phyloP scores from a whole-genome alignment of 1,140 invertebrate species.

The Pseudomyrmex pallidus region DNA sequence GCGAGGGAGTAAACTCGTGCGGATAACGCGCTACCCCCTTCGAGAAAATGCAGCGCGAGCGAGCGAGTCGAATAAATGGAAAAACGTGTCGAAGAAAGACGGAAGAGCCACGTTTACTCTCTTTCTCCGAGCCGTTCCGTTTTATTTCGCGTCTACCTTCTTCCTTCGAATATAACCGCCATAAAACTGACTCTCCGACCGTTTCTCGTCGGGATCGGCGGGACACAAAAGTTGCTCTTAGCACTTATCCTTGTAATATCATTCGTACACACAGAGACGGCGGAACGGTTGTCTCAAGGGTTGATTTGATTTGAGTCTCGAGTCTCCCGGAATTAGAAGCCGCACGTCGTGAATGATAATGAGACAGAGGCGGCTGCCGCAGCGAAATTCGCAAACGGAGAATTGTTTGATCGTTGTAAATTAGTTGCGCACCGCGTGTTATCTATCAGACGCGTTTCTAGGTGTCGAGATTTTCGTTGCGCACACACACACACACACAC shows the following conservation, averaged over 20 bases:
- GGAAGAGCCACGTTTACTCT: constrained; percentile 60
- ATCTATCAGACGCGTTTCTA: constrained; percentile 3
- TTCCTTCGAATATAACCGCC: background rate
- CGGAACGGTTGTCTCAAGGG: background rate
- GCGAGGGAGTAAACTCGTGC: constrained; percentile 63
- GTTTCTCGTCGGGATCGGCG: background rate
- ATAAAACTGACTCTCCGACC: constrained; percentile 29
- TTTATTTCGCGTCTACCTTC: constrained; percentile 65
- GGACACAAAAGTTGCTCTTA: constrained; percentile 73
- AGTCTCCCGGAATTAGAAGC: constrained; percentile 13
- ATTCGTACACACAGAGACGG: background rate
- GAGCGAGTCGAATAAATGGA: constrained; percentile 35
- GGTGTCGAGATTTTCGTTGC: constrained; percentile 15
- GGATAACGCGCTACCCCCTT: constrained; percentile 64
- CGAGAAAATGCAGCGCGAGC: constrained; percentile 57
- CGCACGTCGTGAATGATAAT: constrained; percentile 7
- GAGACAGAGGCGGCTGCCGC: background rate
- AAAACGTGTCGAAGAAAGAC: constrained; percentile 48
- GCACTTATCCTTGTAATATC: constrained; percentile 65
- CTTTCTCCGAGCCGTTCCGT: constrained; percentile 60
- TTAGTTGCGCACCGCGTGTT: background rate
- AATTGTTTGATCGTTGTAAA: constrained; percentile 31
- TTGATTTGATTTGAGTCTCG: constrained; percentile 32
- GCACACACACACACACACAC: background rate
- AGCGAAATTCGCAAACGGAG: background rate